Base-by-base conservation (phyloP, 2,888 invertebrate species). In the Hecatera dysodea region DNA sequence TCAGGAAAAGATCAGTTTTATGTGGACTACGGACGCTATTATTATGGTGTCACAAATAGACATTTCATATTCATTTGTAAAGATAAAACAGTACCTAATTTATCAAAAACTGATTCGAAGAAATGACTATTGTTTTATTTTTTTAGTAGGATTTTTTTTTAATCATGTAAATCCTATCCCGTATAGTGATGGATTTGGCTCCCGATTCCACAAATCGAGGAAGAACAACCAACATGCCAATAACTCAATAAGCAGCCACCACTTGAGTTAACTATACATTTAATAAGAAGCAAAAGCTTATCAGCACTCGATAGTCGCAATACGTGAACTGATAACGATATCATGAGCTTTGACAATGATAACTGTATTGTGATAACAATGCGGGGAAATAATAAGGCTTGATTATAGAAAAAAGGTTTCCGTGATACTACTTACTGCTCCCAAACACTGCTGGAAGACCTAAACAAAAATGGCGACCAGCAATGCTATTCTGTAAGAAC, bases 341-440 rank as follows among this genome's bases (percentile, higher is more conserved):
- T 62, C 70, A 57, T 68, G 52, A 61, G 39, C 85, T 80, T 85
- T 82, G 72, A 68, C 79, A 71, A 39, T 57, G 85, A 85, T 75
- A 82, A 72, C 81, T 50, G 50, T 46, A 59, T 59, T 39, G 39
- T 61, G 48, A 66, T 72, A 55, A 57, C 59, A 33, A 66, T 53
- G 50, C 52, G 59, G 15, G 19, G 17, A 33, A 55, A 50, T 67
- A 75, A 52, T 65, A 39, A 80, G 27, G 50, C 44, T 50, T 50
- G 29, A 53, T 19, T 39, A 33, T 56, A 27, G n/a, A n/a, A n/a
- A 29, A 22, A 46, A 29, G 44, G 42, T 68, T 69, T 27, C 33
- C 24, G 4, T 65, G 15, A 56, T 15, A 50, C 24, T 7, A 22
- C n/a, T n/a, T n/a, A n/a, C n/a, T n/a, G n/a, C n/a, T n/a, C n/a